phyloP scores from a whole-genome alignment of 2,888 invertebrate species.

The Eupeodes latifasciatus region DNA sequence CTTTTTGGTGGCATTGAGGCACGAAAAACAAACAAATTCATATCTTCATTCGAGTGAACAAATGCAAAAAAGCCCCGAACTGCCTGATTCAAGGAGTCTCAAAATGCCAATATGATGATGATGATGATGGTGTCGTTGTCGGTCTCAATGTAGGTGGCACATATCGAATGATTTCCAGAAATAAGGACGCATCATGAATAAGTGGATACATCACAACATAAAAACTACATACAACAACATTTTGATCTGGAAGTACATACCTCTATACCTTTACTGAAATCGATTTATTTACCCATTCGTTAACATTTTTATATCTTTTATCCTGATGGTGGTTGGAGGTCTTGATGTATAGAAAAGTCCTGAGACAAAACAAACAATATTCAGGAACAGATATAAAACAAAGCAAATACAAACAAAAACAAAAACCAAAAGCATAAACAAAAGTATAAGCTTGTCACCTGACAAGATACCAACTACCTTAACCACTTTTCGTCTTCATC shows the following conservation, averaged over 20 bases:
- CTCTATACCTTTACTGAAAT: slow-evolving; percentile 20
- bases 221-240: slow-evolving; percentile 40
- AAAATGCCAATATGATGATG: background rate
- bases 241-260: slow-evolving; percentile 38
- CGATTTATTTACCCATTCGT: slow-evolving; percentile 64
- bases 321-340: background rate
- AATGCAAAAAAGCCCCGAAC: background rate
- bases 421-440: background rate
- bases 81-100: background rate
- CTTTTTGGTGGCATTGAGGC: background rate
- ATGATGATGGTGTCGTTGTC: background rate
- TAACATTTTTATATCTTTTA: slow-evolving; percentile 38
- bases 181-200: slow-evolving; percentile 37
- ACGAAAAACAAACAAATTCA: slow-evolving; percentile 42
- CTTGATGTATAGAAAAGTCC: background rate
- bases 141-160: background rate
- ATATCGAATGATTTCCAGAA: slow-evolving; percentile 16
- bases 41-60: slow-evolving; percentile 21
- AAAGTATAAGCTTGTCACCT: background rate
- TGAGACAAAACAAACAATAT: slow-evolving; percentile 6
- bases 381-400: background rate
- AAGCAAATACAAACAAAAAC: background rate
- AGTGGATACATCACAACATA: background rate
- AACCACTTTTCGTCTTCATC: slow-evolving; percentile 20
- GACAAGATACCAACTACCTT: slow-evolving; percentile 28